Evolutionary conservation across 2,113 vertebrate species (phyloP).

Genomic region (Tupaia chinensis): DNA sequence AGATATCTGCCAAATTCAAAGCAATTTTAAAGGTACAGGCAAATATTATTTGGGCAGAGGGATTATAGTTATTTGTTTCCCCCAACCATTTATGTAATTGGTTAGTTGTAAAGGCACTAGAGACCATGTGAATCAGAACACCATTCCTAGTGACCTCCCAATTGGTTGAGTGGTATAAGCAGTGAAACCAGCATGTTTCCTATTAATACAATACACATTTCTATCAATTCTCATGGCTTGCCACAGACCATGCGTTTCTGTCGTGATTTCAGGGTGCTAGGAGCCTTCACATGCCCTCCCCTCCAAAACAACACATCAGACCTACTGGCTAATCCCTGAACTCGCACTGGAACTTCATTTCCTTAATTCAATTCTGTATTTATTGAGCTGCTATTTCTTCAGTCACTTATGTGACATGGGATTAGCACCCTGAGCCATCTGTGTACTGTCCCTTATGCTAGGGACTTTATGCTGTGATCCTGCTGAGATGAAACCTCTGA

Average conservation of each 20-base stretch:
- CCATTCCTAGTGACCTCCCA: neutral
- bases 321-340: neutral
- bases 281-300: no score
- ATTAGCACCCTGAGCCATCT: neutral
- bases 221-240: neutral
- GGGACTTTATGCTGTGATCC: neutral
- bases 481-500: neutral
- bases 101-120: slow-evolving; percentile 5
- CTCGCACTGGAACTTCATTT: neutral
- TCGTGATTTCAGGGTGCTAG: neutral
- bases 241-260: neutral
- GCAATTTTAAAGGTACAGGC: slow-evolving; percentile 4
- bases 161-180: neutral
- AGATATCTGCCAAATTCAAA: slow-evolving; percentile 28
- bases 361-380: neutral
- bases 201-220: slow-evolving; percentile 20
- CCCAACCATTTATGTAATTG: slow-evolving; percentile 15
- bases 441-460: neutral
- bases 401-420: neutral
- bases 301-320: neutral
- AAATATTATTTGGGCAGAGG: neutral
- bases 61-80: neutral
- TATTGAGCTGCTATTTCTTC: neutral
- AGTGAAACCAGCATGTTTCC: neutral
- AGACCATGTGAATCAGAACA: neutral